Conservation (phyloP, 1,140 invertebrate species). For the Aricia agestis region DNA sequence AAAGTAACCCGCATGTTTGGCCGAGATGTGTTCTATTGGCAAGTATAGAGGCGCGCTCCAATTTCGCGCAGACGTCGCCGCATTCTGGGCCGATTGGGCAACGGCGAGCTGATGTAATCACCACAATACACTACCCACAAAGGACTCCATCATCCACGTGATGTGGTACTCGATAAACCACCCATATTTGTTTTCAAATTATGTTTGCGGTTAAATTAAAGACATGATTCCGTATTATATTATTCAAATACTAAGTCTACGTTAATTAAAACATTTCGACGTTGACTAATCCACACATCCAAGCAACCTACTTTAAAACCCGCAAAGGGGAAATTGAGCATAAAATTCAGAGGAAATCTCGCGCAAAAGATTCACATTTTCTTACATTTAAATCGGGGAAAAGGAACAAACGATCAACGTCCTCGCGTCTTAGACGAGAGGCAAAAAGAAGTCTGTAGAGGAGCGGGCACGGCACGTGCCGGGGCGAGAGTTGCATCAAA, state of each 20-base stretch:
- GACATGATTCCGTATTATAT: too few relatives aligned
- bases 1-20: conserved; percentile 30
- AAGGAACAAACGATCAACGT: conserved; percentile 33
- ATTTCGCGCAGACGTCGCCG: conserved; percentile 37
- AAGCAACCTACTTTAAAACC: neutral
- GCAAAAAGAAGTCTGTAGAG: conserved; percentile 42
- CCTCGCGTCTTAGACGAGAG: conserved; percentile 19
- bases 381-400: conserved; percentile 36
- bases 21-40: conserved; percentile 32
- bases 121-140: conserved; percentile 10
- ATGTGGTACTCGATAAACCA: neutral
- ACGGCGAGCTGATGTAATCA: conserved; percentile 35
- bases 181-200: too few relatives aligned
- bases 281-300: neutral
- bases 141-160: conserved; percentile 11
- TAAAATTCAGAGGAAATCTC: neutral
- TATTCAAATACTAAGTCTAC: neutral
- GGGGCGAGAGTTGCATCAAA: conserved; percentile 58
- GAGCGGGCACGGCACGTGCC: conserved; percentile 45
- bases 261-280: neutral
- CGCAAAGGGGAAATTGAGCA: neutral
- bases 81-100: conserved; percentile 61
- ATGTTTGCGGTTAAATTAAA: too few relatives aligned
- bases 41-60: conserved; percentile 28
- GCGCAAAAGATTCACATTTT: neutral